Conservation (phyloP, 2,797 vertebrate genomes). For the Remorina albescens region DNA sequence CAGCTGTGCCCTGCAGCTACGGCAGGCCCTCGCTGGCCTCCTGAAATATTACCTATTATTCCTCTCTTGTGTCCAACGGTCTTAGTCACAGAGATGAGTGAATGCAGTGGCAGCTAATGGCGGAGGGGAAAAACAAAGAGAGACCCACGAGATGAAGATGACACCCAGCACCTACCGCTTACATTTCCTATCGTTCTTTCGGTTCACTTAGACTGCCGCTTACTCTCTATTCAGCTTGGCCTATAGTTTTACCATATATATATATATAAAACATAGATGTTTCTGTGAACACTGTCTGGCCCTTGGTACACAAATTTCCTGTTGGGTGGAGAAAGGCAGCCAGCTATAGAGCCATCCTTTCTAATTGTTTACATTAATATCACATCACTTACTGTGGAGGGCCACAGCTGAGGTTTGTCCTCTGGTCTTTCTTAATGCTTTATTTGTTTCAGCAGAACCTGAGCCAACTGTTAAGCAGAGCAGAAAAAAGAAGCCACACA, state of each 20-base stretch:
- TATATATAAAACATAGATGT: conserved; percentile 8
- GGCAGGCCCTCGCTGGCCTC: conserved; percentile 42
- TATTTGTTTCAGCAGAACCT: conserved; percentile 21
- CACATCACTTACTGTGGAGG: background rate
- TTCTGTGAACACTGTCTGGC: conserved; percentile 58
- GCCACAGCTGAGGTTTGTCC: background rate
- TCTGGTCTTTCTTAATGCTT: conserved; percentile 27
- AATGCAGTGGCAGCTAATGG: conserved; percentile 56
- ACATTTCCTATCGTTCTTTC: conserved; percentile 35
- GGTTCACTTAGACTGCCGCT: conserved; percentile 11
- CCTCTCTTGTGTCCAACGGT: conserved; percentile 43
- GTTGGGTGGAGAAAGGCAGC: conserved; percentile 21
- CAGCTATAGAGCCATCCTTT: conserved; percentile 7
- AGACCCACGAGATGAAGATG: conserved; percentile 40
- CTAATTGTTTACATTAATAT: conserved; percentile 23
- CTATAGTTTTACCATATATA: conserved; percentile 37
- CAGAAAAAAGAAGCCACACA: background rate
- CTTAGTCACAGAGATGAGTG: conserved; percentile 64
- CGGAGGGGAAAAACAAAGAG: conserved; percentile 48
- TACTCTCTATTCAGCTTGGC: conserved; percentile 40
- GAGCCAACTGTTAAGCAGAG: conserved; percentile 1
- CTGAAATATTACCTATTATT: conserved; percentile 75
- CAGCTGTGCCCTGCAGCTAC: conserved; percentile 56
- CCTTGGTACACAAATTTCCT: conserved; percentile 42
- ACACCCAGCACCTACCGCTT: conserved; percentile 46